Evolutionary conservation across 1,140 invertebrate species (phyloP).

Genomic region (Lucilia cuprina): DNA sequence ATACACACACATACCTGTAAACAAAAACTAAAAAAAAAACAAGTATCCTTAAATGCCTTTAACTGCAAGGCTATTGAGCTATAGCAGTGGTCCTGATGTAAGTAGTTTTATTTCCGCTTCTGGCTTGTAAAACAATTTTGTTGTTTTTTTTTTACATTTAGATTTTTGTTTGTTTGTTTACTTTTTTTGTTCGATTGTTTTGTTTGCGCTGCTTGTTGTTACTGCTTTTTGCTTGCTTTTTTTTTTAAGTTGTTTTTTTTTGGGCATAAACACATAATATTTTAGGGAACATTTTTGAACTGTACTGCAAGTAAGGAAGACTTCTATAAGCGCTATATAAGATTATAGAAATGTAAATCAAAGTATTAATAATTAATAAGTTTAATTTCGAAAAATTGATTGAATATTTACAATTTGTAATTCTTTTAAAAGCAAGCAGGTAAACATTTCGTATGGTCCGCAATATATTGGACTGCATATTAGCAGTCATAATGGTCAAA

Average conservation of each 20-base stretch:
- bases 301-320: background rate
- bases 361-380: too few relatives aligned
- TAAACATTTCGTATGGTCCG: too few relatives aligned
- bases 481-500: too few relatives aligned
- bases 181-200: background rate
- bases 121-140: background rate
- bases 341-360: too few relatives aligned
- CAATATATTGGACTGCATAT: too few relatives aligned
- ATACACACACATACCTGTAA: background rate
- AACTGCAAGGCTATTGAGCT: slow-evolving; percentile 13
- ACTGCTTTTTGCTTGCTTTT: background rate
- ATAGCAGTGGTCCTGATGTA: background rate
- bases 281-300: background rate
- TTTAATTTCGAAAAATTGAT: too few relatives aligned
- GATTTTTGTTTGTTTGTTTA: background rate
- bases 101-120: slow-evolving; percentile 7
- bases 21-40: background rate
- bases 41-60: slow-evolving; percentile 31
- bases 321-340: too few relatives aligned
- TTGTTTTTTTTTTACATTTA: background rate
- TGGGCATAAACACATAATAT: background rate
- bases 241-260: background rate
- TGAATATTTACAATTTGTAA: too few relatives aligned
- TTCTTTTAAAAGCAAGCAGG: too few relatives aligned
- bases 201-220: background rate